These are phyloP conservation scores for Saccopteryx bilineata DNA, from an alignment of 2,113 vertebrate species.

Conservation along the genomic window DNA sequence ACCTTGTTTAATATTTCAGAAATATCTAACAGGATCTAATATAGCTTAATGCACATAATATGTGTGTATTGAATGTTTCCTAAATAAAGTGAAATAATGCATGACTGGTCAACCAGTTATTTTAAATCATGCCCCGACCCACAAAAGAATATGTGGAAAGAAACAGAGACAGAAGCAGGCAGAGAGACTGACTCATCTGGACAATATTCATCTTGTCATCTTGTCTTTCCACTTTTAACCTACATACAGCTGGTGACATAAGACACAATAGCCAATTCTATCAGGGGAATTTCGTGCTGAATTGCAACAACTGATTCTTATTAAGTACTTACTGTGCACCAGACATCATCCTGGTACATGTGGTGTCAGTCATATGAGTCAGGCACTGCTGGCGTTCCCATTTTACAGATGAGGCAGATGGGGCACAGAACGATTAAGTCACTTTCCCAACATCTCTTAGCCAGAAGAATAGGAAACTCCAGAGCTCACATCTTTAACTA, in stretches of 20 bases:
- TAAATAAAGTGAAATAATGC: neutral
- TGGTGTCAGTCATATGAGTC: neutral
- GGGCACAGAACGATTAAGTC: neutral
- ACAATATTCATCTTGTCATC: neutral
- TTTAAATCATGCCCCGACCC: neutral
- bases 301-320: neutral
- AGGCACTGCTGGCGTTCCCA: neutral
- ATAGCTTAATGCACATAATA: neutral
- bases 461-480: neutral
- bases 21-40: neutral
- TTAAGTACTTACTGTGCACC: neutral
- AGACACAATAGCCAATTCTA: neutral
- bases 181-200: neutral
- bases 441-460: neutral
- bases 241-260: neutral
- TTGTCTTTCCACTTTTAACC: constrained; percentile 49
- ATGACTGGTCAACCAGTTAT: neutral
- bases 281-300: neutral
- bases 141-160: neutral
- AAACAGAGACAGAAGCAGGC: neutral
- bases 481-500: neutral
- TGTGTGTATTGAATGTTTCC: neutral
- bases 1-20: constrained; percentile 24
- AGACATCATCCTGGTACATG: neutral
- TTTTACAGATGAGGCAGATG: constrained; percentile 7